Percentiles rank a stretch among this genome's conserved stretches.
phyloP scores from a whole-genome alignment of 2,797 vertebrate genomes.

The Ficedula albicollis region DNA sequence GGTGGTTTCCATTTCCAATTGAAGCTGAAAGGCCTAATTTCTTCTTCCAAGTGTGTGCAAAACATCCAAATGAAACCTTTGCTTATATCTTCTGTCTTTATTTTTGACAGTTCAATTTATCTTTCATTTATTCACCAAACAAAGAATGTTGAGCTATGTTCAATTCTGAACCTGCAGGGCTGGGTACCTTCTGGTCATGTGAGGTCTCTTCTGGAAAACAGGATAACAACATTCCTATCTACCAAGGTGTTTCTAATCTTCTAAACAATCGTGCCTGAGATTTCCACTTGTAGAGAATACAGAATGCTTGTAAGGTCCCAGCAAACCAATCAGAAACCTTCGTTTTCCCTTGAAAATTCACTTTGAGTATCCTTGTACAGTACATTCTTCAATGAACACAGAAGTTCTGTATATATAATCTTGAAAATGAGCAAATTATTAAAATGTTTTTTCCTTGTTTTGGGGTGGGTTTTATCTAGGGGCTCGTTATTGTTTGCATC shows the following conservation, averaged over 20 bases:
- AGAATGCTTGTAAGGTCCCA: background rate
- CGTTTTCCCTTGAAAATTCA: background rate
- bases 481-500: rapidly evolving
- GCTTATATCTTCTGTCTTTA: background rate
- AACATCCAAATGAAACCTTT: background rate
- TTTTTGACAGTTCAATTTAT: background rate
- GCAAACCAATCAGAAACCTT: background rate
- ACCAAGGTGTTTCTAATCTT: background rate
- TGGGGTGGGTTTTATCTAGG: background rate
- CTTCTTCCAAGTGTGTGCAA: background rate
- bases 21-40: background rate
- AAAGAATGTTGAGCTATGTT: background rate
- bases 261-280: background rate
- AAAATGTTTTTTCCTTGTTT: background rate
- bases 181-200: background rate
- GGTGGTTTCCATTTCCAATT: background rate
- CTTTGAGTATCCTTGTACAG: background rate
- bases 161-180: background rate
- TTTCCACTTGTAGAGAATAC: background rate
- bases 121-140: background rate
- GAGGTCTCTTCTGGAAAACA: background rate
- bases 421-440: background rate
- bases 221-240: background rate
- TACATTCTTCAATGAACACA: background rate
- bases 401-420: background rate